Base-by-base conservation (phyloP, 1,140 invertebrate genomes). In the Drosophila oshimai region DNA sequence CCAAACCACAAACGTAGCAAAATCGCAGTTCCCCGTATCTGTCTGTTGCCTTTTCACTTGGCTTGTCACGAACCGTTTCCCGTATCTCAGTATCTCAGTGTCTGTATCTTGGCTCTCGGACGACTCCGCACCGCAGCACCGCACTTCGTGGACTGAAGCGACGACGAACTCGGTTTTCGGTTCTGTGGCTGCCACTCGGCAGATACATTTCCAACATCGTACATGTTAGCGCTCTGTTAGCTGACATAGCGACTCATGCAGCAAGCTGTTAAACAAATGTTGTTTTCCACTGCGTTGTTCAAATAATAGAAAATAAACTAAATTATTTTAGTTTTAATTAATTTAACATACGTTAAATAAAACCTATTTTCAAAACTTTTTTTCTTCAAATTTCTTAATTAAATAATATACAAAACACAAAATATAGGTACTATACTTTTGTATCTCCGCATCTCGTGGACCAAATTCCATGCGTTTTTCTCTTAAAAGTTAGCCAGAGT, bases 61-160 rank as follows among this genome's bases (percentile, higher is more conserved):
- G 26, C 12, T 44, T 54, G 37, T 36, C 60, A 64, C 50, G 36
- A 55, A 29, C 26, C 29, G 53, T 13, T 3, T 26, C 7, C 47
- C 29, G 45, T 33, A 20, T 47, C 39, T 36, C n/a, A n/a, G 51
- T 34, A 6, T 17, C 13, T 55, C n/a, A n/a, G n/a, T 28, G 31
- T 13, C 39, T 13, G 54, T 37, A 24, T 62, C 26, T 33, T 9
- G 24, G 10, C 41, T 33, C 64, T 44, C 57, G 57, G 46, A 64
- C 22, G 58, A 58, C 45, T 62, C 81, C 64, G 53, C 73, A 71
- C 68, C 17, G 36, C 42, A 76, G 68, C 62, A 67, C 58, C 45
- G 49, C 36, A 47, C 62, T 73, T 20, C 53, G 60, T 37, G 42
- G 36, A 87, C 73, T 87, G 42, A 37, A 17, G 7, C 13, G 26